Percentiles rank a stretch among this genome's conserved stretches.
These are phyloP conservation scores for Chloropsis cyanopogon DNA, from an alignment of 2,113 vertebrate species.

Conservation along the genomic window DNA sequence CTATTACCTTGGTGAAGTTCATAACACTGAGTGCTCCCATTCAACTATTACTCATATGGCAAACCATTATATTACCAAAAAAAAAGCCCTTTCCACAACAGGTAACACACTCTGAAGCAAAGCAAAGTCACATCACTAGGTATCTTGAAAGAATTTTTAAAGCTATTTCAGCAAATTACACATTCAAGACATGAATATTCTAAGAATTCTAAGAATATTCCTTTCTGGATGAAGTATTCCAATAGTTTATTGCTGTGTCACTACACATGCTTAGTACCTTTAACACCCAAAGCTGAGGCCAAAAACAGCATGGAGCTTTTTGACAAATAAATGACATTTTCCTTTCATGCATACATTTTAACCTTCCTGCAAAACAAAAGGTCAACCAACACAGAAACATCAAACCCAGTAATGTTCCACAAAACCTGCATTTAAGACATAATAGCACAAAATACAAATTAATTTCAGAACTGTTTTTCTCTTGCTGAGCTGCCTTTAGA, in stretches of 20 bases:
- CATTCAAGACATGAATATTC: not conserved
- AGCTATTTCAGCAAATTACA: not conserved
- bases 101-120: not conserved
- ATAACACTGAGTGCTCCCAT: not conserved
- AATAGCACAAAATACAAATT: not conserved
- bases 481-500: not conserved
- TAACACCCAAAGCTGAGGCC: not conserved
- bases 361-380: not conserved
- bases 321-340: not conserved
- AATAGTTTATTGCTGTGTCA: not conserved
- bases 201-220: not conserved
- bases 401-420: not conserved
- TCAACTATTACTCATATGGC: not conserved
- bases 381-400: not conserved
- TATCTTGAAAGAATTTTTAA: not conserved
- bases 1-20: not conserved
- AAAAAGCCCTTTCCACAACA: not conserved
- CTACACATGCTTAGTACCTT: not conserved
- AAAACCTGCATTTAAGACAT: not conserved
- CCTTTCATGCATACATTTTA: not conserved
- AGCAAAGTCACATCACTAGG: not conserved
- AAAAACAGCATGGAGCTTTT: not conserved
- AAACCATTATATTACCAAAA: not conserved
- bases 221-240: not conserved
- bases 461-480: not conserved